Percentiles rank a stretch among this genome's conserved stretches.
Conservation (phyloP, 2,888 invertebrate genomes). For the Stramonita haemastoma region DNA sequence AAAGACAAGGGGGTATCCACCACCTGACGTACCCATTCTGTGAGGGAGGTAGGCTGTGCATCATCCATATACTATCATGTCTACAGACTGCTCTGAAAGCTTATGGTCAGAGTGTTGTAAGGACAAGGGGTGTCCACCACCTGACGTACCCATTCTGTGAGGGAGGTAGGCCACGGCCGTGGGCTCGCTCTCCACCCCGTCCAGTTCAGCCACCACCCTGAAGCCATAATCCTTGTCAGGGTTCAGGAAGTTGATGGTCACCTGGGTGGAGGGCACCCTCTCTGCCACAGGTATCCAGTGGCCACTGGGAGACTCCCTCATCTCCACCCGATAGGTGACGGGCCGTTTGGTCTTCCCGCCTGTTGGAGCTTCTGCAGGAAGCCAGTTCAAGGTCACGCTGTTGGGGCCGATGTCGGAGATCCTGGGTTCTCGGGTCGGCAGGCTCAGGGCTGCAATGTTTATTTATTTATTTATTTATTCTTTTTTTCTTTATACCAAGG, state of each 20-base stretch:
- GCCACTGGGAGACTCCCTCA: conserved; percentile 80
- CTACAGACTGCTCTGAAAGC: too few species aligned
- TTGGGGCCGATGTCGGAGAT: conserved; percentile 95
- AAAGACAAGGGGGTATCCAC: too few species aligned
- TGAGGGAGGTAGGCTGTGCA: conserved; percentile 69
- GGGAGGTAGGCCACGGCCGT: conserved; percentile 82
- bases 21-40: conserved; percentile 60
- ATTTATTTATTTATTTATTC: too few species aligned
- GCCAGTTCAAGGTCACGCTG: conserved; percentile 95
- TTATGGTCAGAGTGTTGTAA: too few species aligned
- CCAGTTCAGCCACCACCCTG: conserved; percentile 95
- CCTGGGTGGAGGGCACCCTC: conserved; percentile 59
- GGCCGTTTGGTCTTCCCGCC: conserved; percentile 82
- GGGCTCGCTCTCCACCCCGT: conserved; percentile 96
- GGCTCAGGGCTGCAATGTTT: conserved; percentile 51
- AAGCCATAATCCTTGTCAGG: conserved; percentile 91
- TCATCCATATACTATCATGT: too few species aligned
- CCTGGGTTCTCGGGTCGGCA: conserved; percentile 86
- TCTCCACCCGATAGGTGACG: conserved; percentile 95
- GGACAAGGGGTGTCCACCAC: background rate
- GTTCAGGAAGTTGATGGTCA: conserved; percentile 62
- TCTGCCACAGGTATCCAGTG: conserved; percentile 69
- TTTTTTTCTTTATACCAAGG: too few species aligned
- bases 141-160: conserved; percentile 63
- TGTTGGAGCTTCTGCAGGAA: conserved; percentile 91